Evolutionary conservation across 2,797 vertebrate species (phyloP).

Genomic region (Ataeniobius toweri): DNA sequence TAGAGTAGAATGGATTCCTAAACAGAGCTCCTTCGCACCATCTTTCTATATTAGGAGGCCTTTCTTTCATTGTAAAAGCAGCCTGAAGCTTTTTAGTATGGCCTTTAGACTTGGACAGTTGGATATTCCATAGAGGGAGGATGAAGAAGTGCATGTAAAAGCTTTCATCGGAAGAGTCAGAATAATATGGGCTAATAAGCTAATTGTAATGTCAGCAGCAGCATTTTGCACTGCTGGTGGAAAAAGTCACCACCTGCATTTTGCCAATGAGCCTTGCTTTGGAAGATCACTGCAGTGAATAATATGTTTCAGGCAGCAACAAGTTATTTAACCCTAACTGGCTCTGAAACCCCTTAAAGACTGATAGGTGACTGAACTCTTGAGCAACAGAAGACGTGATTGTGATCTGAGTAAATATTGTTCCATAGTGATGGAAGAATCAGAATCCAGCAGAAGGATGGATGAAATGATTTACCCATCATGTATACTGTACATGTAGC

Average conservation of each 20-base stretch:
- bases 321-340: neutral
- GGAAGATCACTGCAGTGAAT: neutral
- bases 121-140: neutral
- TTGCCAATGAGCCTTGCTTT: neutral
- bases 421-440: too few relatives aligned
- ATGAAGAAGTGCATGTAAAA: neutral
- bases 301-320: neutral
- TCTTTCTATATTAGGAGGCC: neutral
- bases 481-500: neutral
- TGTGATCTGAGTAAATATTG: too few relatives aligned
- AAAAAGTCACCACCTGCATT: neutral
- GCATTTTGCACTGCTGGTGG: neutral
- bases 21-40: neutral
- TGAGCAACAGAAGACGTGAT: neutral
- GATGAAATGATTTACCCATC: too few relatives aligned
- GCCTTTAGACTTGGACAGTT: neutral
- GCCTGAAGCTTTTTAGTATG: slow-evolving; percentile 2
- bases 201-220: neutral
- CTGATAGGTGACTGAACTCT: neutral
- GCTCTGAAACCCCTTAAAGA: neutral
- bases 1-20: slow-evolving; percentile 11
- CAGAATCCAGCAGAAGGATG: too few relatives aligned
- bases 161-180: neutral
- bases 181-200: neutral
- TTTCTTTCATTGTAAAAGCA: slow-evolving; percentile 8